phyloP scores from a whole-genome alignment of 2,888 invertebrate genomes.

The Ctenicera cuprea region DNA sequence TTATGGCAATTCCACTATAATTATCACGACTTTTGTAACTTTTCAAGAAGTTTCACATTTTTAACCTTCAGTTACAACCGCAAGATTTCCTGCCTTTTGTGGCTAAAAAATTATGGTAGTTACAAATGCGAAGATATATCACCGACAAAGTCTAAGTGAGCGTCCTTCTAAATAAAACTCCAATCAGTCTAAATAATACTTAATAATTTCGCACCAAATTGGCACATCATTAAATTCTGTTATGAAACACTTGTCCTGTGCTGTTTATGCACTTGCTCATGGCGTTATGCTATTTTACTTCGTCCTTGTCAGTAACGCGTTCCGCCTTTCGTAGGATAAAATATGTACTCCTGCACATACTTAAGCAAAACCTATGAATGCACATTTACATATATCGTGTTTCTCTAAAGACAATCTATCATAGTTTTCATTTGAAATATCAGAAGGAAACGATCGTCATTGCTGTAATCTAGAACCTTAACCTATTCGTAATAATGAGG shows the following conservation, averaged over 20 bases:
- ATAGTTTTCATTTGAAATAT: not conserved
- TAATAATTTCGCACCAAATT: not conserved
- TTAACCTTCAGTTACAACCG: too few relatives aligned
- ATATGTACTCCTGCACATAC: constrained; percentile 27
- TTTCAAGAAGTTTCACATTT: too few relatives aligned
- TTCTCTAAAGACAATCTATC: not conserved
- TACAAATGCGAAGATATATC: too few relatives aligned
- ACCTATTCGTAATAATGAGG: too few relatives aligned
- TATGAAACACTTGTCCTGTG: constrained; percentile 20
- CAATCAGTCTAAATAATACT: too few relatives aligned
- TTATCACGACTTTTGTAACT: too few relatives aligned
- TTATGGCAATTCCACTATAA: too few relatives aligned
- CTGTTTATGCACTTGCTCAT: constrained; percentile 26
- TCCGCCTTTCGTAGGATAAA: constrained; percentile 34
- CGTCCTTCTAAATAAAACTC: too few relatives aligned
- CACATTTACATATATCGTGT: not conserved
- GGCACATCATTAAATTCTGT: not conserved
- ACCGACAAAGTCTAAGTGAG: too few relatives aligned
- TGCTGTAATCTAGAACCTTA: not conserved
- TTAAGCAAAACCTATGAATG: not conserved
- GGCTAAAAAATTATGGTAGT: too few relatives aligned
- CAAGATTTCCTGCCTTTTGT: too few relatives aligned
- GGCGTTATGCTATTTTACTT: constrained; percentile 12
- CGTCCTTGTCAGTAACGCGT: constrained; percentile 29
- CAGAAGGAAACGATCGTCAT: too few relatives aligned